phyloP scores from a whole-genome alignment of 2,797 vertebrate genomes.

The Champsocephalus esox region DNA sequence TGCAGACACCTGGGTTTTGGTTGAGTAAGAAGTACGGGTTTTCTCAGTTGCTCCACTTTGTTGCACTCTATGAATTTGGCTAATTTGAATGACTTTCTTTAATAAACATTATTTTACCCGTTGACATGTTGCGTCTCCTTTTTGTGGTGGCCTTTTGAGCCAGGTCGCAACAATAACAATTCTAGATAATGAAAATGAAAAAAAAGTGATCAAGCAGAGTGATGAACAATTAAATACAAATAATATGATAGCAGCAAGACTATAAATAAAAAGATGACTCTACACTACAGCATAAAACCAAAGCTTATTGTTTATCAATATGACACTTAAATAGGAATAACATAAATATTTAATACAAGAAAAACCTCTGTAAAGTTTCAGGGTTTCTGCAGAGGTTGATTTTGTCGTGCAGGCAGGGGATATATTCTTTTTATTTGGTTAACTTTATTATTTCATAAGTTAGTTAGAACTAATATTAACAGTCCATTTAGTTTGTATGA shows the following conservation, averaged over 20 bases:
- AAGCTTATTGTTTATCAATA: neutral
- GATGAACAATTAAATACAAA: neutral
- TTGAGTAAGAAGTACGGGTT: no score
- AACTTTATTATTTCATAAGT: neutral
- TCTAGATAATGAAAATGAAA: neutral
- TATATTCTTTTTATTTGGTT: neutral
- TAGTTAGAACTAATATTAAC: neutral
- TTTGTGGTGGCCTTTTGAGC: no score
- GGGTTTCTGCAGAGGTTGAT: no score
- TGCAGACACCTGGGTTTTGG: no score
- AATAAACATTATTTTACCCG: no score
- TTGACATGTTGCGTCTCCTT: no score
- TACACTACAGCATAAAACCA: no score
- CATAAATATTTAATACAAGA: neutral
- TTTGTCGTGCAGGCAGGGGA: no score
- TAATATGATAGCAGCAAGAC: neutral
- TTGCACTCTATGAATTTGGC: no score
- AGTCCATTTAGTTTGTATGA: neutral
- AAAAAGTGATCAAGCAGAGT: neutral
- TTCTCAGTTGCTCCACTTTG: no score
- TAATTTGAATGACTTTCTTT: no score
- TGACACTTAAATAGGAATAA: no score
- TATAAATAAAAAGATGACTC: neutral
- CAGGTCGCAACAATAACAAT: neutral
- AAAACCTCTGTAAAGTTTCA: neutral